Evolutionary conservation across 2,113 vertebrate species (phyloP).

Genomic region (Gobiocypris rarus): DNA sequence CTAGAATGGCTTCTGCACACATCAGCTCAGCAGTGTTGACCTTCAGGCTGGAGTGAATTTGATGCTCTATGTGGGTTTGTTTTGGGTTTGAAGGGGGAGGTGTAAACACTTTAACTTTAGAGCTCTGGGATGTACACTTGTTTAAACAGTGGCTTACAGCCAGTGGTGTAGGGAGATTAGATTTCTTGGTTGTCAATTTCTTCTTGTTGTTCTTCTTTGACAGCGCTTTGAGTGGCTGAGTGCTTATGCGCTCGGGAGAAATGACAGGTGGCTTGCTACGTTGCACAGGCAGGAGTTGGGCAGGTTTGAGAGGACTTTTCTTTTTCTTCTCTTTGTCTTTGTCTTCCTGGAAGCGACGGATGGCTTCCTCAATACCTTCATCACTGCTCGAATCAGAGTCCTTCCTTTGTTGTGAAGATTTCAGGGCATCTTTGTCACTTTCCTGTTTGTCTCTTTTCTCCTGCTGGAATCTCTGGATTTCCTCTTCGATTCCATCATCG

Average conservation of each 20-base stretch:
- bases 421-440: constrained; percentile 1
- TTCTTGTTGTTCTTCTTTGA: constrained; percentile 72
- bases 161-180: constrained; percentile 29
- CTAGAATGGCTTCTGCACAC: constrained; percentile 95
- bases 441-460: constrained; percentile 74
- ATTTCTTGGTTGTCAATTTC: constrained; percentile 63
- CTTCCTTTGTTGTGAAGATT: not conserved
- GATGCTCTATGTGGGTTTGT: constrained; percentile 56
- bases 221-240: constrained; percentile 64
- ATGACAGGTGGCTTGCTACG: constrained; percentile 52
- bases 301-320: constrained; percentile 54
- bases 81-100: constrained; percentile 54
- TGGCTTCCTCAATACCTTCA: constrained; percentile 95
- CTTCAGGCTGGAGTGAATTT: constrained; percentile 64
- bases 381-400: constrained; percentile 78
- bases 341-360: constrained; percentile 90
- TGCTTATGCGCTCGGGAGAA: constrained; percentile 53
- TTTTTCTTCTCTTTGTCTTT: constrained; percentile 75
- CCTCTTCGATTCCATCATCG: constrained; percentile 85
- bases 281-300: constrained; percentile 58
- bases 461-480: constrained; percentile 87
- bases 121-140: constrained; percentile 34
- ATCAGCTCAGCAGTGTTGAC: constrained; percentile 90
- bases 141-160: constrained; percentile 36
- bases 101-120: constrained; percentile 63